These are phyloP conservation scores for Petrocephalus microphthalmus DNA, from an alignment of 2,113 vertebrate genomes.

Conservation along the genomic window DNA sequence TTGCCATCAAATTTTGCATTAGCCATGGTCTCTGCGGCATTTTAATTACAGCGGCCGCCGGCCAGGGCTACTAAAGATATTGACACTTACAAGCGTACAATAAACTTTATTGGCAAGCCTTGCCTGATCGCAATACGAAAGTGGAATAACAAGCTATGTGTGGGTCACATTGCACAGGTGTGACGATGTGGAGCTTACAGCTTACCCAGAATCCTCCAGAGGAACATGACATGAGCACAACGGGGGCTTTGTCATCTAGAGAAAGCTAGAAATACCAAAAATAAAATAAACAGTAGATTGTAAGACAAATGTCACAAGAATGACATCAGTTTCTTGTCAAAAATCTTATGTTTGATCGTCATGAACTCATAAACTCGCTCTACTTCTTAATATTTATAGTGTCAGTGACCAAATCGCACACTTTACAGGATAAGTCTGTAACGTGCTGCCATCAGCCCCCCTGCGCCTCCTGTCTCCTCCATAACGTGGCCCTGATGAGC, in stretches of 20 bases:
- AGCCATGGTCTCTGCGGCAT: conserved; percentile 82
- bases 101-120: conserved; percentile 99
- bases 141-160: conserved; percentile 95
- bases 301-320: conserved; percentile 47
- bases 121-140: conserved; percentile 90
- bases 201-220: background rate
- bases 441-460: background rate
- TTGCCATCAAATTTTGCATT: conserved; percentile 86
- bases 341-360: conserved; percentile 42
- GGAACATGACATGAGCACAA: background rate
- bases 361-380: background rate
- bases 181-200: conserved; percentile 21
- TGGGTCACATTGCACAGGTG: conserved; percentile 48
- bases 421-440: background rate
- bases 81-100: conserved; percentile 97
- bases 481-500: no score
- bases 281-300: conserved; percentile 39
- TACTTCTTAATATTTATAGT: background rate
- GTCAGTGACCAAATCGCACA: background rate
- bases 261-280: conserved; percentile 17
- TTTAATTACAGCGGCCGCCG: conserved; percentile 96
- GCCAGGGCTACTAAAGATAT: conserved; percentile 89
- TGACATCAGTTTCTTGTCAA: conserved; percentile 60
- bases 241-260: background rate
- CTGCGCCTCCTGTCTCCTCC: background rate